Evolutionary conservation across 2,113 vertebrate species (phyloP), one percentile per base, ranked within the genome.

Genomic region (Saguinus midas): DNA sequence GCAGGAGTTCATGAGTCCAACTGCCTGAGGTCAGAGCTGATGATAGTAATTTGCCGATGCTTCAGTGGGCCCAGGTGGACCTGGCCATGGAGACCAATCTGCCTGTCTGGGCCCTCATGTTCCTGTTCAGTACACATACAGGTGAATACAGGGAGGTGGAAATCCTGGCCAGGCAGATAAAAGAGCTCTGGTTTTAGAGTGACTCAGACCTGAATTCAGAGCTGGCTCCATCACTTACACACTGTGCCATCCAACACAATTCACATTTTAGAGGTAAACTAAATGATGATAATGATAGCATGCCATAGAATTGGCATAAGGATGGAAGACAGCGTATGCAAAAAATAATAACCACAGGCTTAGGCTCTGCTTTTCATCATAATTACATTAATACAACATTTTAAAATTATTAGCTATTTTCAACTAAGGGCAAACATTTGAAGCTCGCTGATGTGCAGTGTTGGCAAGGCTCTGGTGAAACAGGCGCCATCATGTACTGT

Each of bases 11-110:
- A 29, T 7, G 8, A 76, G 57, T 23, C 23, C n/a, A 27, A 12
- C 64, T 21, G 6, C 23, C 48, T 23, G 17, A 17, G 8, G 45
- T n/a, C 45, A 16, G 68, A 43, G 29, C 52, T 2, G 75, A n/a
- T 12, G 6, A 21, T 35, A 1, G 20, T 5, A 1, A 10, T 57
- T n/a, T 10, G 13, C 1, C 5, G 8, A 1, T 1, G 3, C 35
- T 40, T 50, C 29, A 2, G 10, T 6, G 35, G 27, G 23, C 52
- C n/a, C 48, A 1, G 37, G 0, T 4, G 0, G 35, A n/a, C 58
- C 50, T 50, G 45, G 18, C 29, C 4, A 8, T n/a, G 40, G 79
- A 11, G 40, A n/a, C 55, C 0, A 0, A 8, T 58, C 17, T 40
- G 82, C 48, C 45, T 17, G 2, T 4, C 8, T n/a, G 83, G 11